Evolutionary conservation across 2,113 vertebrate species (phyloP).

Genomic region (Struthio camelus): DNA sequence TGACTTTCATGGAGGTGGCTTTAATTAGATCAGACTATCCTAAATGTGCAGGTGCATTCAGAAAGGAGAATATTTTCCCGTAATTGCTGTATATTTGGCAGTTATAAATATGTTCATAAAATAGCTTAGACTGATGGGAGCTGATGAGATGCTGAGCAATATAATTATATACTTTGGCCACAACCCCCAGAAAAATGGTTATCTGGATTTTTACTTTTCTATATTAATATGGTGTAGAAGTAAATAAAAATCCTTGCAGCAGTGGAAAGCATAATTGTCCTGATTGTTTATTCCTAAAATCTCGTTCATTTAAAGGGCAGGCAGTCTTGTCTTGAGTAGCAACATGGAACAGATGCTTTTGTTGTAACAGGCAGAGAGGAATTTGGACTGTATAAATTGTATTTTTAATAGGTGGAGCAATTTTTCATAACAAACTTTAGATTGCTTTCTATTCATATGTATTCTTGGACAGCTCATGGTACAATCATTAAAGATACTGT

Average conservation of each 20-base stretch:
- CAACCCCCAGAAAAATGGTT: constrained; percentile 31
- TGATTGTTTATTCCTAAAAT: constrained; percentile 34
- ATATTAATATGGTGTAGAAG: constrained; percentile 55
- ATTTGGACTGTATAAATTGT: constrained; percentile 5
- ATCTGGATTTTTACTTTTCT: constrained; percentile 21
- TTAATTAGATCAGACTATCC: constrained; percentile 44
- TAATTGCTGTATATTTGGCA: constrained; percentile 19
- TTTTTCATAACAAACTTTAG: not conserved
- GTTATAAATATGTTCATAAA: constrained; percentile 57
- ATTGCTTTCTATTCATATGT: not conserved
- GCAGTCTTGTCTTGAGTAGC: constrained; percentile 26
- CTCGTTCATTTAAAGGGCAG: constrained; percentile 45
- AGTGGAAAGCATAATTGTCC: constrained; percentile 48
- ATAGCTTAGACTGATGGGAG: constrained; percentile 33
- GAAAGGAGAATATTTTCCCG: constrained; percentile 3
- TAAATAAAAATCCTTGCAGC: constrained; percentile 61
- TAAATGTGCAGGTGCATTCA: constrained; percentile 39
- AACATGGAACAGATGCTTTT: constrained; percentile 32
- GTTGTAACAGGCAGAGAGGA: constrained; percentile 38
- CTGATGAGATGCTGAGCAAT: constrained; percentile 34
- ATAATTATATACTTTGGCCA: constrained; percentile 46
- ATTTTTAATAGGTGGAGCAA: constrained; percentile 20
- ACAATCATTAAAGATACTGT: not conserved
- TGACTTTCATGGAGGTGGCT: constrained; percentile 19
- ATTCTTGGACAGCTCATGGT: not conserved